phyloP scores from a whole-genome alignment of 1,140 invertebrate species.

The Drosophila serrata region DNA sequence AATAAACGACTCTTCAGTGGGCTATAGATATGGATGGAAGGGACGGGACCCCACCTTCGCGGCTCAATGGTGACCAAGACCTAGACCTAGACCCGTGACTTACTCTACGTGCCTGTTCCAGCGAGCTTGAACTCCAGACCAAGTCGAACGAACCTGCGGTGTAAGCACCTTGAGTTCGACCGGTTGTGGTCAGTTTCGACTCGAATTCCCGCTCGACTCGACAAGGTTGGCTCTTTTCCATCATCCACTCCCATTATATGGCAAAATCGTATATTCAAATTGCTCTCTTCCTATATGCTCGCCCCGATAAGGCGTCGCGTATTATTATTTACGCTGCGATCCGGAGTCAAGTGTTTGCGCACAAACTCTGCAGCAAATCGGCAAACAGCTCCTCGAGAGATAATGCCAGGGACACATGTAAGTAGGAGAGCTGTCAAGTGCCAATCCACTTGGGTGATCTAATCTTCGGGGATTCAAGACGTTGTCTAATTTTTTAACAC shows the following conservation, averaged over 20 bases:
- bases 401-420: constrained; percentile 36
- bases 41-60: constrained; percentile 53
- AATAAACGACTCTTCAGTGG: constrained; percentile 40
- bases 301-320: constrained; percentile 27
- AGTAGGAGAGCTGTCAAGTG: neutral
- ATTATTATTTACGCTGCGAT: constrained; percentile 22
- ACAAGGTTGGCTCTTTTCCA: constrained; percentile 61
- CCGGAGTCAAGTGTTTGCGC: constrained; percentile 36
- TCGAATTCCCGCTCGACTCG: constrained; percentile 40
- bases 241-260: constrained; percentile 6
- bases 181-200: constrained; percentile 66
- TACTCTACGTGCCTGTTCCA: constrained; percentile 23
- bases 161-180: constrained; percentile 73
- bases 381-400: constrained; percentile 36
- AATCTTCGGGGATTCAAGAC: constrained; percentile 19
- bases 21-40: constrained; percentile 21
- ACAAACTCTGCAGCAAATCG: constrained; percentile 21
- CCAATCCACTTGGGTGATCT: constrained; percentile 33
- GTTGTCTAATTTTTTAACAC: constrained; percentile 1
- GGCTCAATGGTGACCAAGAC: constrained; percentile 54
- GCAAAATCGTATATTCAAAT: constrained; percentile 43
- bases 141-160: constrained; percentile 29
- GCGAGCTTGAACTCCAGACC: constrained; percentile 60
- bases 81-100: constrained; percentile 46
- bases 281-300: constrained; percentile 48